Evolutionary conservation across 64 coral and sea anemone genomes (phyloP).

Genomic region (Montipora capricornis): DNA sequence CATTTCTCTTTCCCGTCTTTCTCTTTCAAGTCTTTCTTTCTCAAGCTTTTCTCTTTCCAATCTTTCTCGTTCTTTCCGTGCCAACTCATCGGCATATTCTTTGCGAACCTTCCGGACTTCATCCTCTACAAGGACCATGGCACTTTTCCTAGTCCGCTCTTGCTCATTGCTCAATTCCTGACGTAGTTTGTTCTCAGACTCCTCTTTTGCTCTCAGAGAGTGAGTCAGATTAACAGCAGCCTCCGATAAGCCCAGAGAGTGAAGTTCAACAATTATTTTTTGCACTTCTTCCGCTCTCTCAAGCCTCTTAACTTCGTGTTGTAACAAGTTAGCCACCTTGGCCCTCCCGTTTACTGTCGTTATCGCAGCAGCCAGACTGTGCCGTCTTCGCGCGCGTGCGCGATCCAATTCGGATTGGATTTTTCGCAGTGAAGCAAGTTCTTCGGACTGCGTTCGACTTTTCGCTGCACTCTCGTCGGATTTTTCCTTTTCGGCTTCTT

Average conservation of each 20-base stretch:
- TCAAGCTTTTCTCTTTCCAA: slow-evolving; percentile 50
- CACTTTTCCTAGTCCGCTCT: slow-evolving; percentile 6
- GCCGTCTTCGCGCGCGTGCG: slow-evolving; percentile 62
- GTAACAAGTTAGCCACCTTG: slow-evolving; percentile 64
- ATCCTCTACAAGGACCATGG: slow-evolving; percentile 27
- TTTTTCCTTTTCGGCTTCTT: slow-evolving; percentile 28
- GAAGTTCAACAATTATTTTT: slow-evolving; percentile 73
- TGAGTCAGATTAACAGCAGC: slow-evolving; percentile 63
- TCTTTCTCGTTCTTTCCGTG: slow-evolving; percentile 33
- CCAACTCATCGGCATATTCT: slow-evolving; percentile 50
- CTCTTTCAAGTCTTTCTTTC: slow-evolving; percentile 68
- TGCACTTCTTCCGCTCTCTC: slow-evolving; percentile 82
- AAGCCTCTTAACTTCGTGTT: slow-evolving; percentile 71
- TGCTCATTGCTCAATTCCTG: slow-evolving; percentile 48
- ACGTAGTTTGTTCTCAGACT: slow-evolving; percentile 53
- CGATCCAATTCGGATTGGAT: slow-evolving; percentile 81
- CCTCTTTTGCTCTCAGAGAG: slow-evolving; percentile 67
- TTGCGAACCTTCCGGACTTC: slow-evolving; percentile 58
- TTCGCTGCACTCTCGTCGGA: slow-evolving; percentile 17
- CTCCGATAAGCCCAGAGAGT: slow-evolving; percentile 55
- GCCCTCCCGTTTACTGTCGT: slow-evolving; percentile 60
- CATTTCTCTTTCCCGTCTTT: slow-evolving; percentile 61
- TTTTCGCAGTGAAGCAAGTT: slow-evolving; percentile 75
- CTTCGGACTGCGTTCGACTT: slow-evolving; percentile 29
- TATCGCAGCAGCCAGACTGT: slow-evolving; percentile 61